A percentile compares a stretch with the other conserved stretches of the same genome.
Conservation (phyloP, 2,797 vertebrate species). For the Alectoris magna region DNA sequence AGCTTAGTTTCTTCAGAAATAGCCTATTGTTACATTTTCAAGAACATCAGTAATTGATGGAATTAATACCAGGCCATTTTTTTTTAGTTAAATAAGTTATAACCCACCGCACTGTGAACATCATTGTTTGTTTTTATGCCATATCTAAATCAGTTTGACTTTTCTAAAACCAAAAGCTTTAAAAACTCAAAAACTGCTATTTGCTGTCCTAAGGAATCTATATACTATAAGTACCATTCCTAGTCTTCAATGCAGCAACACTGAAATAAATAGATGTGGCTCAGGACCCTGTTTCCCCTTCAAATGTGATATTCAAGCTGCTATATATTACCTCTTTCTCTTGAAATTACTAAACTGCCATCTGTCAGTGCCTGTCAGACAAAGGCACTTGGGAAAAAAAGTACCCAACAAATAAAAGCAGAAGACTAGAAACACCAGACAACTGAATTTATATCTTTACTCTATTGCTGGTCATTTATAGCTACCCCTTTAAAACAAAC, state of each 20-base stretch:
- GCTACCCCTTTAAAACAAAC: neutral
- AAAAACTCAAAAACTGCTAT: neutral
- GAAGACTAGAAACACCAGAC: neutral
- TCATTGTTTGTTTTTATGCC: neutral
- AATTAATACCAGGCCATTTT: neutral
- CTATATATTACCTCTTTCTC: neutral
- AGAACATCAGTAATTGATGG: neutral
- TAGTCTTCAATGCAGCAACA: neutral
- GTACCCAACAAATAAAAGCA: neutral
- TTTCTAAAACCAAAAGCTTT: neutral
- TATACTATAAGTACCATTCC: neutral
- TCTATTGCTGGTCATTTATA: neutral
- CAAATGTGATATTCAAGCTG: neutral
- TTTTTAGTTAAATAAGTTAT: neutral
- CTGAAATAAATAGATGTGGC: neutral
- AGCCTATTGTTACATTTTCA: neutral
- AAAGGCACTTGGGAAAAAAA: neutral
- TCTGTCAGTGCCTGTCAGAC: neutral
- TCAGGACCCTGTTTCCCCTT: neutral
- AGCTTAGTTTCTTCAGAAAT: slow-evolving; percentile 5
- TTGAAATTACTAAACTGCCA: neutral
- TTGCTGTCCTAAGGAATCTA: neutral
- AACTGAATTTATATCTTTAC: neutral
- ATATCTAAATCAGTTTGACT: neutral
- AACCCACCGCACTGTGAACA: neutral